These are phyloP conservation scores for Chelonoidis abingdonii DNA, from an alignment of 2,113 vertebrate species.

Conservation along the genomic window DNA sequence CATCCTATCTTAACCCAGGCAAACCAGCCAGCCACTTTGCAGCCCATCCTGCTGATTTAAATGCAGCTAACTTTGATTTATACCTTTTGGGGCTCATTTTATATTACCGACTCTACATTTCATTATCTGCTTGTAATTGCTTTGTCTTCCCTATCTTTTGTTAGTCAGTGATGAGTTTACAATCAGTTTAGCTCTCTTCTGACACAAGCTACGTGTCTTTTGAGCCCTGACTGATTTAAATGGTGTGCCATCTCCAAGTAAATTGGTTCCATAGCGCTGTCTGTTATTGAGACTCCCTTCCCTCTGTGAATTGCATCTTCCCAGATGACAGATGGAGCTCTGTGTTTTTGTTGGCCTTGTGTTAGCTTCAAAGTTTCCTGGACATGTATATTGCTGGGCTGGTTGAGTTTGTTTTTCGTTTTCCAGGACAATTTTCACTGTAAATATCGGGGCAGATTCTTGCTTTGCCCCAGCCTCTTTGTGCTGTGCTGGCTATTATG, in stretches of 20 bases:
- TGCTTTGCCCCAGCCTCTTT: neutral
- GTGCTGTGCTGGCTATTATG: neutral
- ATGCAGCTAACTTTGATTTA: neutral
- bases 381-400: neutral
- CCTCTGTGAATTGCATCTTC: neutral
- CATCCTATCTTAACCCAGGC: neutral
- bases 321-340: conserved; percentile 31
- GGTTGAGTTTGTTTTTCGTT: neutral
- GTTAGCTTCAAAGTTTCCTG: neutral
- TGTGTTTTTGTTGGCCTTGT: neutral
- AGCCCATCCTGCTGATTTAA: neutral
- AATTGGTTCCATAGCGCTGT: conserved; percentile 45
- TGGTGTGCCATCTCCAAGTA: conserved; percentile 21
- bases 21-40: neutral
- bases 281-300: conserved; percentile 1
- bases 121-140: conserved; percentile 54
- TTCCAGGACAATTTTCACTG: neutral
- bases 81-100: neutral
- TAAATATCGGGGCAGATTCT: neutral
- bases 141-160: conserved; percentile 64
- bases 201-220: conserved; percentile 56
- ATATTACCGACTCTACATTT: conserved; percentile 22
- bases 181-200: conserved; percentile 35
- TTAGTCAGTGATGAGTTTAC: conserved; percentile 56
- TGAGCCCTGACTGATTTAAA: conserved; percentile 60